Base-by-base conservation (phyloP, 2,797 vertebrate species). In the Chromis chromis region DNA sequence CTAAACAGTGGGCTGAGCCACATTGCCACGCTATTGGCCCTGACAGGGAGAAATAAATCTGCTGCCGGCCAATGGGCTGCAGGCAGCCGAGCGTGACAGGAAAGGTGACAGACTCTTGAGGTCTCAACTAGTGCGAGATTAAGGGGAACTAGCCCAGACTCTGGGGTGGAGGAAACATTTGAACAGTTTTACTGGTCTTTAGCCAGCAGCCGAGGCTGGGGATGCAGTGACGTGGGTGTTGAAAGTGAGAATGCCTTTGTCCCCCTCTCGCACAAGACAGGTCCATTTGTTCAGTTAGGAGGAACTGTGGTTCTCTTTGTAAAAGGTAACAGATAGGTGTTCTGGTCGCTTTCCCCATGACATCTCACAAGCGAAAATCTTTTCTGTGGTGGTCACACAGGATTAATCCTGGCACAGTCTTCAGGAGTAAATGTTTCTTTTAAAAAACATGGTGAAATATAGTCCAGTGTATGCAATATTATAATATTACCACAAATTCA, bases 21-120 rank as follows among this genome's bases (percentile, higher is more conserved):
- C 88, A 82, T 92, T 69, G 65, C 83, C 77, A 93, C 83, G 86
- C 96, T 92, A 95, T 95, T 94, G 95, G 96, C 93, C 88, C 82
- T 95, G 96, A 96, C 96, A 95, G 91, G 83, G 90, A 64, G 92
- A 95, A 94, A 96, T 95, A 95, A 96, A 96, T 95, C 94, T 95
- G 93, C 91, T 91, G 93, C 94, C 42, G 87, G 94, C 95, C 96
- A 95, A 94, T 93, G 90, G 93, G 88, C 89, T 69, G 89, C 84
- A 90, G 93, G 94, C 94, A 95, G 84, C 90, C 60, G 91, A 94
- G 93, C 94, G 70, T 92, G 92, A 93, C 92, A 81, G 91, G 88
- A 82, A 86, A 90, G 89, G 90, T 91, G 93, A 95, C 86, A 82
- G 94, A 94, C 94, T 85, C 77, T 85, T 69, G 69, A 93, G 93